phyloP scores from a whole-genome alignment of 2,113 vertebrate genomes.

The Clupea harengus region DNA sequence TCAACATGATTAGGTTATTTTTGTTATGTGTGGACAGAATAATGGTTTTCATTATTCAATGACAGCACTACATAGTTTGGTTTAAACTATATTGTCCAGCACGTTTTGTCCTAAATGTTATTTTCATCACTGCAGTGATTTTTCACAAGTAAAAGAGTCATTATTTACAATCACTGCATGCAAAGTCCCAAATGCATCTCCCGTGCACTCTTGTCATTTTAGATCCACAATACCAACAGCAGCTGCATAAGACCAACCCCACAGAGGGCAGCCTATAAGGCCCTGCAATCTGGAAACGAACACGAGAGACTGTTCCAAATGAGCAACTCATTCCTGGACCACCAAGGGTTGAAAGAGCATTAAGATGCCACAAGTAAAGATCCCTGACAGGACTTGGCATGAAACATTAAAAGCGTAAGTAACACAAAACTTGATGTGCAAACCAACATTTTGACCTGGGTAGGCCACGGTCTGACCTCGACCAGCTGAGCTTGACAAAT shows the following conservation, averaged over 20 bases:
- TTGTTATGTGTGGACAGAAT: too few relatives aligned
- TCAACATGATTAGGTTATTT: neutral
- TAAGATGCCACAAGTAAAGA: neutral
- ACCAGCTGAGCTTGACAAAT: neutral
- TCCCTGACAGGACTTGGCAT: neutral
- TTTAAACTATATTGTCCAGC: neutral
- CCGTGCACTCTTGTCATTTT: neutral
- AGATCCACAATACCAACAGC: neutral
- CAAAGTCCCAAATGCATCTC: neutral
- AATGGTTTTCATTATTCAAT: neutral
- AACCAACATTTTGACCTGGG: neutral
- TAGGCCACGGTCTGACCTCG: neutral
- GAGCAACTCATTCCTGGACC: neutral
- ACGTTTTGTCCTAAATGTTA: neutral
- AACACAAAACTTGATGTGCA: neutral
- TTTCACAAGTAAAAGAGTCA: neutral
- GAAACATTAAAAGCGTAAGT: neutral
- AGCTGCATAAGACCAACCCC: neutral
- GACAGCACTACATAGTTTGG: neutral
- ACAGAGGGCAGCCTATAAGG: neutral
- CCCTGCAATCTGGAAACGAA: neutral
- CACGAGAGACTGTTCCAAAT: neutral
- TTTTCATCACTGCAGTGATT: neutral
- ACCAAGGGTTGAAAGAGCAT: neutral
- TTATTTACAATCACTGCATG: neutral